Percentiles rank a stretch among this genome's conserved stretches.
Conservation (phyloP, 2,888 invertebrate genomes). For the Stenurella melanura region DNA sequence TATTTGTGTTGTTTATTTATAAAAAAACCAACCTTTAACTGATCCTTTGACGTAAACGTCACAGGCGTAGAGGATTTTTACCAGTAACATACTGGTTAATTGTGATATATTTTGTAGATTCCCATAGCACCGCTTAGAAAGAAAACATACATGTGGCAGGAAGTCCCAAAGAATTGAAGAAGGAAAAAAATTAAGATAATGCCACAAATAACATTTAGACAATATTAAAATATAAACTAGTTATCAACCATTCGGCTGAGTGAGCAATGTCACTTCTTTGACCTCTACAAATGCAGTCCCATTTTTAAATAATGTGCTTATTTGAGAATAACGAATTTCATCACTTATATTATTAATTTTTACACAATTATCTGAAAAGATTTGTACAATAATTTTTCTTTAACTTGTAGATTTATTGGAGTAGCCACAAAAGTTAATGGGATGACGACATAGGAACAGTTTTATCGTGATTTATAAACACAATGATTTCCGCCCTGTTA, state of each 20-base stretch:
- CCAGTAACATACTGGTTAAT: no score
- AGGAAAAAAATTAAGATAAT: no score
- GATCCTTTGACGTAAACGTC: no score
- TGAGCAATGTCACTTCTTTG: background rate
- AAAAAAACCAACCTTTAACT: no score
- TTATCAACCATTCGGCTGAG: background rate
- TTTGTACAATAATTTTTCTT: background rate
- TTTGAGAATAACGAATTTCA: background rate
- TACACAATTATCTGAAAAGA: background rate
- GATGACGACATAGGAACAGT: constrained; percentile 6
- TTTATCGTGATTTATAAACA: constrained; percentile 10
- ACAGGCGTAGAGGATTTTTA: no score
- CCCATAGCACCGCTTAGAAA: no score
- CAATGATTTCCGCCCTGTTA: constrained; percentile 17
- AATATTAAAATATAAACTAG: no score
- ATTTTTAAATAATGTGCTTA: background rate
- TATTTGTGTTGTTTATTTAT: no score
- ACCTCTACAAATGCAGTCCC: background rate
- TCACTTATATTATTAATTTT: background rate
- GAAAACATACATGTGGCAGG: no score
- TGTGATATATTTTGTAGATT: no score
- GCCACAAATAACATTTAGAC: no score
- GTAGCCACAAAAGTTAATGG: constrained; percentile 11
- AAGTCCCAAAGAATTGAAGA: no score
- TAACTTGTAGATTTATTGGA: background rate